Evolutionary conservation across 2,113 vertebrate species (phyloP), one percentile per base, ranked within the genome.

Genomic region (Colossoma macropomum): DNA sequence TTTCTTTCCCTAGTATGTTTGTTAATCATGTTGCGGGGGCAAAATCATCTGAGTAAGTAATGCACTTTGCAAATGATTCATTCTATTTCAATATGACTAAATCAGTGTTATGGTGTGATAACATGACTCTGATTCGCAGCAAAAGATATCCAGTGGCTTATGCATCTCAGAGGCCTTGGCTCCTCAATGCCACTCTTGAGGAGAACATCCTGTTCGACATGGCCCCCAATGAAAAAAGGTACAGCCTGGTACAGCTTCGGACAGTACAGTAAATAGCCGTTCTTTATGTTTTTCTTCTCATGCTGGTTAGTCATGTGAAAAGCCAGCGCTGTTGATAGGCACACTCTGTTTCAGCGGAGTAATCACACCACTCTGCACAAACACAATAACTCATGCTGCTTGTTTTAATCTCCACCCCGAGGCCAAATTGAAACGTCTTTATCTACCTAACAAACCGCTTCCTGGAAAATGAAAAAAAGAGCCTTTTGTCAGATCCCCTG

Each of bases 201-300:
- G 98, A 99, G 91, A 99, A 99, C 86, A 98, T 99, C 93, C 96
- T 95, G 0, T 99, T 99, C 83, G 96, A 98, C 90, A 97, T 95
- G 90, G 94, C 97, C 77, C 97, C 98, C 91, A 98, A 97, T 86
- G 97, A 97, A 86, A 94, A 97, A 66, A 95, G 97, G 98, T 99
- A 93, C 13, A 30, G 25, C 34, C 9, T 4, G 4, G 10, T 21
- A 93, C 66, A 56, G 8, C 17, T 41, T 34, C 30, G 3, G 19
- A 54, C 1, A 27, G 23, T 41, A 10, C 38, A 23, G 56, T 56
- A 34, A 76, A 32, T 12, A 23, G 52, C 7, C 32, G 30, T 25
- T 30, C 68, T 45, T 77, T 25, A 0, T 68, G 75, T 66, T 65
- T 34, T 73, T 28, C 23, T 56, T 72, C 70, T 65, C 30, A 45